These are phyloP conservation scores for Cephonodes hylas DNA, from an alignment of 2,888 invertebrate genomes.

Conservation along the genomic window DNA sequence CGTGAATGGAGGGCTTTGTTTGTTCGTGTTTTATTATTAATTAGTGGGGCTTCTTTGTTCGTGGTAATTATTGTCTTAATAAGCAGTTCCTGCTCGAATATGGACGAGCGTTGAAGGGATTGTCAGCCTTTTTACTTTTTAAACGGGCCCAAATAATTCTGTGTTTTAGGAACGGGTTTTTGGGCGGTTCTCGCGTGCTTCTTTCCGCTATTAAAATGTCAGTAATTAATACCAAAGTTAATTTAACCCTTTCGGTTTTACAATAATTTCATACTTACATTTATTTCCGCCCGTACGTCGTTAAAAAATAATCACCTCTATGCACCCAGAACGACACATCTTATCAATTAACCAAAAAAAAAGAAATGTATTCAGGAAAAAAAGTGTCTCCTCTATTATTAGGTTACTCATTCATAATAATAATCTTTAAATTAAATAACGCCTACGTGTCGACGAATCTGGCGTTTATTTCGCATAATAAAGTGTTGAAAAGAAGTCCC, in stretches of 20 bases:
- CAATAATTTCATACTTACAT: too few species aligned
- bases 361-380: background rate
- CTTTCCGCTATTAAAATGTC: background rate
- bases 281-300: too few species aligned
- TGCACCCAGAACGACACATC: background rate
- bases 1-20: constrained; percentile 78
- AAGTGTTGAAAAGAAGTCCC: constrained; percentile 77
- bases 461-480: constrained; percentile 77
- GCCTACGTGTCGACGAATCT: constrained; percentile 39
- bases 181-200: constrained; percentile 2
- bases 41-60: constrained; percentile 79
- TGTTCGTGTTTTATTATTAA: constrained; percentile 81
- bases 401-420: constrained; percentile 6
- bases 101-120: constrained; percentile 63
- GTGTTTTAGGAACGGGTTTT: constrained; percentile 43
- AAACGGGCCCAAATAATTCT: constrained; percentile 53
- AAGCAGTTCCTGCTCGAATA: constrained; percentile 79
- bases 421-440: constrained; percentile 39
- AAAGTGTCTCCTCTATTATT: background rate
- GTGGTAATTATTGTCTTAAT: constrained; percentile 81
- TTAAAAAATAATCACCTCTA: too few species aligned
- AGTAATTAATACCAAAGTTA: background rate
- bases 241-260: background rate
- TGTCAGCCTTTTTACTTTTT: constrained; percentile 64
- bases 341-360: background rate